These are phyloP conservation scores for Hippopotamyrus pictus DNA, from an alignment of 2,797 vertebrate genomes.

Conservation along the genomic window DNA sequence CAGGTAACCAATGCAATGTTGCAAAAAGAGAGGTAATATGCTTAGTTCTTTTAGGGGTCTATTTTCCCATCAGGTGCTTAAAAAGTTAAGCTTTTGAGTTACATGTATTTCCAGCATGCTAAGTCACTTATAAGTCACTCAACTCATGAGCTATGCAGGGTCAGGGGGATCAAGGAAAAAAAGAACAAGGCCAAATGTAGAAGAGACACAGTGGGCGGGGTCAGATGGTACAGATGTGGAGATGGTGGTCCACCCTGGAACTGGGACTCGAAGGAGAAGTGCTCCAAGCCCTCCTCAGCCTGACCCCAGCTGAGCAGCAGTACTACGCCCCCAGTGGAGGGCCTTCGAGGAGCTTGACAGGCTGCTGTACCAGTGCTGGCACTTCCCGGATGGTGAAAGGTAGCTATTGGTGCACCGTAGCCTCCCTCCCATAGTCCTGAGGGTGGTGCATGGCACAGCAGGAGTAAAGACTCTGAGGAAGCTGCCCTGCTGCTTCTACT, in stretches of 20 bases:
- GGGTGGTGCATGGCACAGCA: neutral
- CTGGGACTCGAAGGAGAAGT: neutral
- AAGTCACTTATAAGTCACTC: neutral
- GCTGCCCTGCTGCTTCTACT: no score
- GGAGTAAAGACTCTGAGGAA: neutral
- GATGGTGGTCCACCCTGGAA: neutral
- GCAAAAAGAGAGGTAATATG: neutral
- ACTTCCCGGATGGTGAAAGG: neutral
- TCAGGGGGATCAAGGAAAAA: neutral
- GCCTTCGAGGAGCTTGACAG: neutral
- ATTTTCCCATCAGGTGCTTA: neutral
- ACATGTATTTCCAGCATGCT: neutral
- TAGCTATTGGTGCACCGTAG: neutral
- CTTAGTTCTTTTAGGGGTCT: neutral
- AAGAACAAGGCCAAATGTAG: neutral
- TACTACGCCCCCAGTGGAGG: neutral
- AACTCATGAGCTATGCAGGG: neutral
- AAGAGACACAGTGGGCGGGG: neutral
- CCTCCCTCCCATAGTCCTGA: neutral
- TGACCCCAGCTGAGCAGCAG: neutral
- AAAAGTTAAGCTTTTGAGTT: neutral
- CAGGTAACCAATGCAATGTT: neutral
- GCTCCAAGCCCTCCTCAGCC: neutral
- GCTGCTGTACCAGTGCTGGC: neutral
- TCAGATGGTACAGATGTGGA: neutral